Base-by-base conservation (phyloP, 2,797 vertebrate genomes). In the Varecia variegata region DNA sequence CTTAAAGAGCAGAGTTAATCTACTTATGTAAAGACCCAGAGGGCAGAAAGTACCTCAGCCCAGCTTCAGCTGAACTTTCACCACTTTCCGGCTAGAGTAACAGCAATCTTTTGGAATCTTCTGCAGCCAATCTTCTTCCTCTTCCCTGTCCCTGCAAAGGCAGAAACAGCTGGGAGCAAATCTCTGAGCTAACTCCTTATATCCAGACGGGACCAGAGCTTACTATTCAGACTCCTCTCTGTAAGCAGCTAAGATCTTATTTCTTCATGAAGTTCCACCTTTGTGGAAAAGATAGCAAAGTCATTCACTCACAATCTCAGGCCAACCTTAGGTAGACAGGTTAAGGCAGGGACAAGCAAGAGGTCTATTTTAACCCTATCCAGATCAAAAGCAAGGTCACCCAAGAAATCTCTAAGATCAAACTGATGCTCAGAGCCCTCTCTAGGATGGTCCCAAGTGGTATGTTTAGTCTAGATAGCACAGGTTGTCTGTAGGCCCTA, bases 241-340 rank as follows among this genome's bases (percentile, higher is more conserved):
- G 5, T 67, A 83, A 87, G 56, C 68, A 85, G 60, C 25, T 15
- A 56, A 12, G 65, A 52, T 60, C 86, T 70, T 89, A 47, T 85
- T 83, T 90, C 93, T 93, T 89, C 83, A 92, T 43, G 52, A 15
- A 89, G 93, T 62, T 74, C 89, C 95, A 91, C 52, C 32, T 71
- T 2, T 73, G 23, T 91, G 67, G 65, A 71, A 45, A 85, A 90
- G 60, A 40, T 1, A 56, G 73, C 68, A 50, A 85, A 83, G 50
- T 80, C 23, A 74, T 86, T 83, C 50, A 47, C 73, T 90, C 54
- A 77, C 62, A 74, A 60, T 70, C 43, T 87, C 82, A 60, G 35
- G 62, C 40, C 76, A 80, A 76, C 8, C 35, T 82, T 45, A 52
- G 12, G 58, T 81, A 93, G 82, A 40, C 4, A 87, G 60, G 47